Percentiles rank a stretch among this genome's conserved stretches.
Conservation (phyloP, 2,113 vertebrate species). For the Struthidea cinerea region DNA sequence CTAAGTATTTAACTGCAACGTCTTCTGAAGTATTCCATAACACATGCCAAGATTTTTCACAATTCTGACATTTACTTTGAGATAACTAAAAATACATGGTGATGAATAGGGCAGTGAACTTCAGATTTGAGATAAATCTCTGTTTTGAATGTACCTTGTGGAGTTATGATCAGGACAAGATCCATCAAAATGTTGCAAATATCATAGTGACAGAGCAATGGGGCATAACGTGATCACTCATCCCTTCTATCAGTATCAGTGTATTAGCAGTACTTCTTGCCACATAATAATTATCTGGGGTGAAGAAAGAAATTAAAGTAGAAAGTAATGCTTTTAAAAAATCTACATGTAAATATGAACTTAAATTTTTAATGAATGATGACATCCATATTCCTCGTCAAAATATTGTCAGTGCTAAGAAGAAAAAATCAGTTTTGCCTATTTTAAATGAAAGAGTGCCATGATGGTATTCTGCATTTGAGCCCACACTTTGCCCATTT, state of each 20-base stretch:
- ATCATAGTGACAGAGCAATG: neutral
- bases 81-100: conserved; percentile 37
- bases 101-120: neutral
- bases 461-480: neutral
- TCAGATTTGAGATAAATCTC: conserved; percentile 5
- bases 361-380: neutral
- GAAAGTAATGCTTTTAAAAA: neutral
- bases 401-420: neutral
- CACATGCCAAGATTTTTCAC: neutral
- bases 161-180: neutral
- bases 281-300: neutral
- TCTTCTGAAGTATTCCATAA: conserved; percentile 33
- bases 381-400: neutral
- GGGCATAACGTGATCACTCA: neutral
- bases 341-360: neutral
- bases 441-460: neutral
- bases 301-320: neutral
- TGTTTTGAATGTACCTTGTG: neutral
- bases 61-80: conserved; percentile 12
- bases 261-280: neutral
- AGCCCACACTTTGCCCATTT: neutral
- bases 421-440: neutral
- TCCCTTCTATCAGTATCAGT: neutral
- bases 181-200: conserved; percentile 15
- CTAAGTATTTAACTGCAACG: conserved; percentile 20